Percentiles rank a stretch among this genome's conserved stretches.
Conservation (phyloP, 2,113 vertebrate genomes). For the Lethenteron reissneri region DNA sequence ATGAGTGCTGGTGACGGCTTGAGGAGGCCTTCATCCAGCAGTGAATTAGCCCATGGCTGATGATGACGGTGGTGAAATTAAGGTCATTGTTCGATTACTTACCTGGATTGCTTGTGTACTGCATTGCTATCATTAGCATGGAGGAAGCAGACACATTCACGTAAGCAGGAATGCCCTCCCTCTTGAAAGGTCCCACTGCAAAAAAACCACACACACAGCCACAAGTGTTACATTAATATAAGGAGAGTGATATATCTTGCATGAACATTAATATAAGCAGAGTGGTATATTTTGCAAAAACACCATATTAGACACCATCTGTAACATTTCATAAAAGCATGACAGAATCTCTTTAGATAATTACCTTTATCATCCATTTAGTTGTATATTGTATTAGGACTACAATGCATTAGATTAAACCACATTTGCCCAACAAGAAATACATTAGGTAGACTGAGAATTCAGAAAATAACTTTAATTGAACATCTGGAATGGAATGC, state of each 20-base stretch:
- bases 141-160: slow-evolving; percentile 90
- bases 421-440: too few species aligned
- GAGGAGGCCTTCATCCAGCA: not conserved
- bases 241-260: not conserved
- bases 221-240: not conserved
- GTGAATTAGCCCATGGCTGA: too few species aligned
- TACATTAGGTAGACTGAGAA: too few species aligned
- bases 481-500: slow-evolving; percentile 1
- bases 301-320: not conserved
- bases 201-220: not conserved
- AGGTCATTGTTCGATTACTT: slow-evolving; percentile 11
- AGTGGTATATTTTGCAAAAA: not conserved
- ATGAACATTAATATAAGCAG: too few species aligned
- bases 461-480: slow-evolving; percentile 11
- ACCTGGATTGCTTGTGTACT: slow-evolving; percentile 95
- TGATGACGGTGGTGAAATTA: too few species aligned
- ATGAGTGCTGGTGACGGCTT: not conserved
- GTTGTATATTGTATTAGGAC: too few species aligned
- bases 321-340: not conserved
- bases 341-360: not conserved
- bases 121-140: slow-evolving; percentile 99
- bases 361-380: too few species aligned
- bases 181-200: slow-evolving; percentile 79
- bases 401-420: too few species aligned
- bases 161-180: slow-evolving; percentile 74